Evolutionary conservation across 1,140 invertebrate genomes (phyloP).

Genomic region (Zeugodacus cucurbitae): DNA sequence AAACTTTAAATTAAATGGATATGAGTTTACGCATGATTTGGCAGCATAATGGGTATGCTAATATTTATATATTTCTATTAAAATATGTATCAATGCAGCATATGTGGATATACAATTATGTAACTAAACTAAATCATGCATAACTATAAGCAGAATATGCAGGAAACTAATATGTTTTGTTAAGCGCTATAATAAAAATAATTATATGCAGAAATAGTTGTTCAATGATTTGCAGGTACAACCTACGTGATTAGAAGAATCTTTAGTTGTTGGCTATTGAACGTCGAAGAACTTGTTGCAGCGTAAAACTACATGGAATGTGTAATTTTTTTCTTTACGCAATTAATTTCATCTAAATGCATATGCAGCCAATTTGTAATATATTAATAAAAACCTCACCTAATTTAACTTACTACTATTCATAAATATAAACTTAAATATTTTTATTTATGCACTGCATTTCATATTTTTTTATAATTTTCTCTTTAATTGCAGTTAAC

Average conservation of each 20-base stretch:
- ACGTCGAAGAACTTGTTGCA: not conserved
- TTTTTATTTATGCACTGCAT: no score
- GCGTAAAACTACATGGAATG: not conserved
- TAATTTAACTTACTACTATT: no score
- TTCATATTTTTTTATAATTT: not conserved
- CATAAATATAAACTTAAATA: no score
- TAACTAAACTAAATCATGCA: not conserved
- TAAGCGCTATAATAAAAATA: not conserved
- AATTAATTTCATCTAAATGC: not conserved
- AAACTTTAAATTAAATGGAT: no score
- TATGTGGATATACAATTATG: no score
- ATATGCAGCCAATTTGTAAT: not conserved
- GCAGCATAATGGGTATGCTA: no score
- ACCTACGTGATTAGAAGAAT: conserved; percentile 22
- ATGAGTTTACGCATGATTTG: no score
- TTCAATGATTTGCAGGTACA: conserved; percentile 27
- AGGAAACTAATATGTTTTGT: not conserved
- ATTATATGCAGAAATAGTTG: not conserved
- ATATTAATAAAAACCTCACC: not conserved
- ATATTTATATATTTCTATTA: no score
- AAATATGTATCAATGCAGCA: no score
- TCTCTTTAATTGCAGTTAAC: not conserved
- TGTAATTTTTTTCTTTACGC: not conserved
- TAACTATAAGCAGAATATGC: not conserved
- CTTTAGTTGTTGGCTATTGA: not conserved